A percentile compares a stretch with the other conserved stretches of the same genome.
These are phyloP conservation scores for Seriola dumerili DNA, from an alignment of 2,113 vertebrate species.

Conservation along the genomic window DNA sequence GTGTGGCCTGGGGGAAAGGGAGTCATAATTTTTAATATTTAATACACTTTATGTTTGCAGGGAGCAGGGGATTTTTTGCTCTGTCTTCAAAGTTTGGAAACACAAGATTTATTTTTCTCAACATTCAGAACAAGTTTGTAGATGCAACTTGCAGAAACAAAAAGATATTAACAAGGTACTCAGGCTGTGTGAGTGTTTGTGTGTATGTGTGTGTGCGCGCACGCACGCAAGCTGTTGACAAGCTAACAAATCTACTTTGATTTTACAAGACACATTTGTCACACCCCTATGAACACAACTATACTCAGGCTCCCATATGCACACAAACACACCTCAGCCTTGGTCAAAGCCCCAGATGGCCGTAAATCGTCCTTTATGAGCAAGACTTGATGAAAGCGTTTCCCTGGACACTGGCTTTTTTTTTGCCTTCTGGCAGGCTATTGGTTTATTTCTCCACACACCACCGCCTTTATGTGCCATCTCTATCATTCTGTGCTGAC, in stretches of 20 bases:
- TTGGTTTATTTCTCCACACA: constrained; percentile 82
- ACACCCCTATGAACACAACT: constrained; percentile 64
- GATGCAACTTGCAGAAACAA: background rate
- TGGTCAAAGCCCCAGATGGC: constrained; percentile 69
- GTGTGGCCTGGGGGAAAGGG: background rate
- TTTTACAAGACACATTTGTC: constrained; percentile 55
- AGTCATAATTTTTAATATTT: constrained; percentile 18
- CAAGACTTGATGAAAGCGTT: constrained; percentile 83
- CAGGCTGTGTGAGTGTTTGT: constrained; percentile 10
- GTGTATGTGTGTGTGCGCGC: background rate
- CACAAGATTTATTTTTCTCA: background rate
- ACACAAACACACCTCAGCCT: constrained; percentile 72
- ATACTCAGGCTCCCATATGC: constrained; percentile 46
- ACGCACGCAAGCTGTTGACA: constrained; percentile 18
- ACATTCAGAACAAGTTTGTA: constrained; percentile 8
- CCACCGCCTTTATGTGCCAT: constrained; percentile 76
- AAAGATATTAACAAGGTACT: constrained; percentile 16
- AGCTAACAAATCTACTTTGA: constrained; percentile 66
- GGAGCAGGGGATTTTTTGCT: background rate
- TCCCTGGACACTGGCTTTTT: constrained; percentile 76
- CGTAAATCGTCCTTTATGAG: constrained; percentile 84
- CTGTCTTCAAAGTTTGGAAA: constrained; percentile 11
- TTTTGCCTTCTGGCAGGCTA: constrained; percentile 75
- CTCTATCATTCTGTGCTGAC: constrained; percentile 72
- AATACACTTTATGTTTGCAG: background rate